Evolutionary conservation across 2,113 vertebrate genomes (phyloP).

Genomic region (Riparia riparia): DNA sequence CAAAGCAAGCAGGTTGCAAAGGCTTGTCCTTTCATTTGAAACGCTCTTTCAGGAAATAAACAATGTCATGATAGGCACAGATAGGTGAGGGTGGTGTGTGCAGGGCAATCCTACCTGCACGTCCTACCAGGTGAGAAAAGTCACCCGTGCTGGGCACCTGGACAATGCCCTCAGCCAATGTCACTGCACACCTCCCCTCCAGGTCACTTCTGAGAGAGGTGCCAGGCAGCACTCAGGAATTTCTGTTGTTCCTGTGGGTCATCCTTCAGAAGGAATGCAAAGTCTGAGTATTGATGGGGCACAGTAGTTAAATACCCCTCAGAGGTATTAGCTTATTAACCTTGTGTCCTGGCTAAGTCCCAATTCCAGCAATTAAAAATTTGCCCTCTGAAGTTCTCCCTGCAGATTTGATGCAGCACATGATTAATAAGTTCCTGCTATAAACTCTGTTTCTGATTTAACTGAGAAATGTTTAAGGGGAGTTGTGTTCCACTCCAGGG

Average conservation of each 20-base stretch:
- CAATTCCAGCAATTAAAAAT: not conserved
- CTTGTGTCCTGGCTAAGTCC: not conserved
- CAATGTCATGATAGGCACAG: not conserved
- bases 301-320: not conserved
- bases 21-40: not conserved
- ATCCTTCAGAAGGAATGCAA: not conserved
- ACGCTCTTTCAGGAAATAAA: not conserved
- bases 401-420: not conserved
- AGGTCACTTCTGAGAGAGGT: not conserved
- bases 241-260: not conserved
- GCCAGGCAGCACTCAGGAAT: not conserved
- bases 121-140: not conserved
- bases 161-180: not conserved
- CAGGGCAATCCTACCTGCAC: fast-evolving
- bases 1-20: not conserved
- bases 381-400: not conserved
- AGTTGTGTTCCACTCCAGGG: not conserved
- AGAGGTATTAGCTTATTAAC: constrained; percentile 40
- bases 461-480: not conserved
- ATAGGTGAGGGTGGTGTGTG: not conserved
- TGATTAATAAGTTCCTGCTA: constrained; percentile 3
- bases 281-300: not conserved
- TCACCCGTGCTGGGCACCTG: not conserved
- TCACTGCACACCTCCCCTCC: too few relatives aligned
- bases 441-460: not conserved